Conservation (phyloP, 2,888 invertebrate genomes). For the Tinea pellionella region DNA sequence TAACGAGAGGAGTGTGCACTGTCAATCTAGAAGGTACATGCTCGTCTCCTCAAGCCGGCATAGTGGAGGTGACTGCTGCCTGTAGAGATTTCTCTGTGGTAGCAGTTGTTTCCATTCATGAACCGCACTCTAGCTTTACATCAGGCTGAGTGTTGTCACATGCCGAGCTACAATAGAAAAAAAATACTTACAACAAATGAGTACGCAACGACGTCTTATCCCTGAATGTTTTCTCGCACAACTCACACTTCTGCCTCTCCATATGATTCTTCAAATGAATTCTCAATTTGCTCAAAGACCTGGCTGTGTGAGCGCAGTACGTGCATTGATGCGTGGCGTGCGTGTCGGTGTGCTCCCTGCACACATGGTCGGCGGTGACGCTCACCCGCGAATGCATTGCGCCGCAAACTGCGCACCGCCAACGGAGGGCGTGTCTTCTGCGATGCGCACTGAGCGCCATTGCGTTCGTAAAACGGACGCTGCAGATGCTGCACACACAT, state of each 20-base stretch:
- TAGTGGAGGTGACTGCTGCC: too few species aligned
- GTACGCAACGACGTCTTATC: slow-evolving; percentile 42
- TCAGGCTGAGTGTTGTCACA: too few species aligned
- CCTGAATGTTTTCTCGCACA: slow-evolving; percentile 45
- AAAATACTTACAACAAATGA: slow-evolving; percentile 45
- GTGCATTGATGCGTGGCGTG: slow-evolving; percentile 24
- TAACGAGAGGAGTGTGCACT: too few species aligned
- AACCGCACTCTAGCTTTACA: too few species aligned
- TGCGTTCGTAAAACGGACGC: slow-evolving; percentile 31
- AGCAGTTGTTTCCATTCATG: too few species aligned
- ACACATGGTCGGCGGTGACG: slow-evolving; percentile 47
- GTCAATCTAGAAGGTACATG: too few species aligned
- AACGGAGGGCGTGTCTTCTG: slow-evolving; percentile 44
- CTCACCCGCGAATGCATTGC: slow-evolving; percentile 38
- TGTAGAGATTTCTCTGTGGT: too few species aligned
- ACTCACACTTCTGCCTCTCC: slow-evolving; percentile 35
- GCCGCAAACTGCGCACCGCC: slow-evolving; percentile 42
- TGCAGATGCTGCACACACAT: slow-evolving; percentile 31
- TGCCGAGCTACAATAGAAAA: too few species aligned
- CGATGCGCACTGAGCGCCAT: slow-evolving; percentile 37
- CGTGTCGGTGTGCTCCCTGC: slow-evolving; percentile 30
- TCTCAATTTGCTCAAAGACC: slow-evolving; percentile 37
- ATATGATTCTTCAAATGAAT: slow-evolving; percentile 43
- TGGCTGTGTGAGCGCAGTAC: slow-evolving; percentile 31
- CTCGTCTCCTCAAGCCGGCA: too few species aligned